Base-by-base conservation (phyloP, 1,140 invertebrate species). In the Protaetia brevitarsis region DNA sequence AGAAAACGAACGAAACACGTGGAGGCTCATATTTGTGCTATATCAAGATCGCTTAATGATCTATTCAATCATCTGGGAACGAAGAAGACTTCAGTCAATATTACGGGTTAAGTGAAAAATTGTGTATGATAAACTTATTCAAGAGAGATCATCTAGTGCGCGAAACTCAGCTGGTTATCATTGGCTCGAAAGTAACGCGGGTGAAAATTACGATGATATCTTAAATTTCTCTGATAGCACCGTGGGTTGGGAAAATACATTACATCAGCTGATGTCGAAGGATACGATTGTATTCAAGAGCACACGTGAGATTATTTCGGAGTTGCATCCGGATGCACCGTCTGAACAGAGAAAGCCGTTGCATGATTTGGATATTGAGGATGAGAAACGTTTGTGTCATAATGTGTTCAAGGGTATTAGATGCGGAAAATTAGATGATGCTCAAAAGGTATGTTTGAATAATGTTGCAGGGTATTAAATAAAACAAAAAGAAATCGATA, bases 311-410 rank as follows among this genome's bases (percentile, higher is more conserved):
- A 81, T 92, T 56, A 87, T 95, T 0, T 85, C 87, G 10, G 85
- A 86, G 69, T 80, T 98, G 71, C 95, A 99, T 81, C 95, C 95
- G n/a, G 96, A 98, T 87, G 95, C 95, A 29, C 89, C 92, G 0
- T 80, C 87, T 21, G 83, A 94, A 65, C 88, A 96, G 74, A 88
- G 88, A 13, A 88, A 86, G 75, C 85, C 86, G 21, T 80, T 98
- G 16, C 94, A 97, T 80, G 90, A 95, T 74, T 81, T 97, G 58
- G 96, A 98, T 77, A 84, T 83, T 74, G 91, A 95, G 78, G 95
- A 97, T 83, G 95, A 97, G 73, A 81, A 83, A 64, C 82, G 90
- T 70, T 78, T 97, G 1, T 82, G 79, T 67, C 81, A 80, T 62
- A 79, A 80, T 71, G 82, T 96, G 31, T 94, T 94, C 73, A 79